Conservation (phyloP, 2,113 vertebrate species). For the Solea solea region DNA sequence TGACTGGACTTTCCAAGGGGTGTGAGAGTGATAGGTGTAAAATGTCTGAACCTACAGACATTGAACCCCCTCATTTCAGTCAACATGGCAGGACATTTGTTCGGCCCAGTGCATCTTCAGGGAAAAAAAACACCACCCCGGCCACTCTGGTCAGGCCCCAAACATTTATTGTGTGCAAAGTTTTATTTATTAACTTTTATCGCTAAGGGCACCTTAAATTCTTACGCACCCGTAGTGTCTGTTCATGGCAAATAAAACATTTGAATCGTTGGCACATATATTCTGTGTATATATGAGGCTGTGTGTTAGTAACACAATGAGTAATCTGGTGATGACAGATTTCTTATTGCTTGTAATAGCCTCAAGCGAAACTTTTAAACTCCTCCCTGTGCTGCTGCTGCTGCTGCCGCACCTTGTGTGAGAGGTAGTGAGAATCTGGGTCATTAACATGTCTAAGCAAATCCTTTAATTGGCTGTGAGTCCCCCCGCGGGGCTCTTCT, state of each 20-base stretch:
- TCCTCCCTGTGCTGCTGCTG: background rate
- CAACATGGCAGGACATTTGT: background rate
- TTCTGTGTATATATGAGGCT: too few species aligned
- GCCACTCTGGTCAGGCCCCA: too few species aligned
- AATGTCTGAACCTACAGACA: too few species aligned
- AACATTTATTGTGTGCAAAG: too few species aligned
- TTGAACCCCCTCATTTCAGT: background rate
- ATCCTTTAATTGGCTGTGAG: constrained; percentile 38
- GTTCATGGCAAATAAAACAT: too few species aligned
- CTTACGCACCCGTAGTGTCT: too few species aligned
- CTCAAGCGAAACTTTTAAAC: background rate
- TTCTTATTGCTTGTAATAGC: constrained; percentile 18
- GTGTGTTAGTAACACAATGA: background rate
- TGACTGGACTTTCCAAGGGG: constrained; percentile 6
- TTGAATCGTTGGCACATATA: too few species aligned
- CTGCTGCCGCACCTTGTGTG: constrained; percentile 35
- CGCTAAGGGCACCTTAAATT: too few species aligned
- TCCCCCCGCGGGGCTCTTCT: background rate
- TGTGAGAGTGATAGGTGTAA: constrained; percentile 1
- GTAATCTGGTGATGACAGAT: constrained; percentile 24
- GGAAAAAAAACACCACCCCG: too few species aligned
- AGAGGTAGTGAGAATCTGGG: constrained; percentile 41
- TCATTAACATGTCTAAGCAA: constrained; percentile 51
- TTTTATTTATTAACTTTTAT: too few species aligned
- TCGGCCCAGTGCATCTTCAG: background rate